Percentiles rank a stretch among this genome's conserved stretches.
Conservation (phyloP, 2,797 vertebrate species). For the Phataginus tetradactyla region DNA sequence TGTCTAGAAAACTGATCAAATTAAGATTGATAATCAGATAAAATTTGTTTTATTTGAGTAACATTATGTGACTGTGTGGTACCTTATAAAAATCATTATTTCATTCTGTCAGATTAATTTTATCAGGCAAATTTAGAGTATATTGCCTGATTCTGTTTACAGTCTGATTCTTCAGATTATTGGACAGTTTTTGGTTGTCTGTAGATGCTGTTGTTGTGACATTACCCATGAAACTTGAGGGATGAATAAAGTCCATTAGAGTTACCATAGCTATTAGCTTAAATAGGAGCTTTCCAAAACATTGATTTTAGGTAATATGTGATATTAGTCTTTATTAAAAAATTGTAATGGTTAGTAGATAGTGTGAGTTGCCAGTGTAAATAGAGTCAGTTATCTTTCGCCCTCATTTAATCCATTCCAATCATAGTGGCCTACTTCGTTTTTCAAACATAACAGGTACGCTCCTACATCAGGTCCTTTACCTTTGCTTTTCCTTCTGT, state of each 20-base stretch:
- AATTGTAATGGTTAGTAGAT: background rate
- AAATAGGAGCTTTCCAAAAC: constrained; percentile 12
- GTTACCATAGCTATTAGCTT: background rate
- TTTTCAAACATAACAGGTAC: background rate
- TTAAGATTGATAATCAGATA: constrained; percentile 50
- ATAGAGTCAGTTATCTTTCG: background rate
- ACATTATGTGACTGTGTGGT: background rate
- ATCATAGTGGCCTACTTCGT: background rate
- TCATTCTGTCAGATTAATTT: background rate
- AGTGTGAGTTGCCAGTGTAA: background rate
- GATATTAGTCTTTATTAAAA: background rate
- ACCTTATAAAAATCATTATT: background rate
- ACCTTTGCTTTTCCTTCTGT: background rate
- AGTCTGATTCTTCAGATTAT: background rate
- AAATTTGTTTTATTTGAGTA: constrained; percentile 8
- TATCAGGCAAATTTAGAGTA: constrained; percentile 4
- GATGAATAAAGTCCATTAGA: background rate
- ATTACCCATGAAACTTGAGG: background rate
- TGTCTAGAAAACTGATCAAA: constrained; percentile 31
- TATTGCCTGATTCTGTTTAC: background rate
- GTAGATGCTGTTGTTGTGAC: background rate
- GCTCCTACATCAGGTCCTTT: background rate
- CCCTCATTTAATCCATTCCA: background rate
- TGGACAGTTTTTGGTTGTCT: background rate
- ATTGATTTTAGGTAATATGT: background rate